A percentile compares a stretch with the other conserved stretches of the same genome.
These are phyloP conservation scores for Dugesia japonica DNA, from an alignment of 2,888 invertebrate species.

Conservation along the genomic window DNA sequence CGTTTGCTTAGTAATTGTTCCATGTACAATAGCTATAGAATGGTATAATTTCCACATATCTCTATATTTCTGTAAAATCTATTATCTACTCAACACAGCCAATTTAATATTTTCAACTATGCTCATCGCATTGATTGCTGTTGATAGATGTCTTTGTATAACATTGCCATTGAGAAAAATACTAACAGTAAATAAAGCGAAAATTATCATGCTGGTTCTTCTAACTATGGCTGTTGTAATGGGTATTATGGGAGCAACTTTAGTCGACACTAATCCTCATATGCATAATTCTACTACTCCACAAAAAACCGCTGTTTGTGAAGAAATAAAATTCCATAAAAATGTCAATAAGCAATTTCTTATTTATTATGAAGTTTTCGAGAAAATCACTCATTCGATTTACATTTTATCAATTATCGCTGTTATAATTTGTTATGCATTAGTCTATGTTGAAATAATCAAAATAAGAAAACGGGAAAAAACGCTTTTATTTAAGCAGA, in stretches of 20 bases:
- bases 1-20: not conserved
- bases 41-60: slow-evolving; percentile 9
- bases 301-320: not conserved
- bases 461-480: slow-evolving; percentile 4
- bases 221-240: not conserved
- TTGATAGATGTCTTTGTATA: not conserved
- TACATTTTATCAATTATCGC: not conserved
- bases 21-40: not conserved
- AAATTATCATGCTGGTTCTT: not conserved
- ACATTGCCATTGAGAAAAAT: not conserved
- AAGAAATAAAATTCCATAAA: slow-evolving; percentile 7
- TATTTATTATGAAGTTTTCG: not conserved
- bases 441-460: not conserved
- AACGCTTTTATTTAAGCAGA: not conserved
- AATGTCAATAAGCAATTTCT: not conserved
- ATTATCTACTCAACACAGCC: not conserved
- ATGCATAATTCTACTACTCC: not conserved
- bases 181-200: not conserved
- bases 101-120: not conserved
- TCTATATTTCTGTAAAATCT: not conserved
- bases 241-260: not conserved
- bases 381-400: not conserved
- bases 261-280: not conserved
- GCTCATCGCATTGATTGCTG: not conserved
- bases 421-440: not conserved